A percentile compares a stretch with the other conserved stretches of the same genome.
phyloP scores from a whole-genome alignment of 2,797 vertebrate species.

The Scyliorhinus canicula region DNA sequence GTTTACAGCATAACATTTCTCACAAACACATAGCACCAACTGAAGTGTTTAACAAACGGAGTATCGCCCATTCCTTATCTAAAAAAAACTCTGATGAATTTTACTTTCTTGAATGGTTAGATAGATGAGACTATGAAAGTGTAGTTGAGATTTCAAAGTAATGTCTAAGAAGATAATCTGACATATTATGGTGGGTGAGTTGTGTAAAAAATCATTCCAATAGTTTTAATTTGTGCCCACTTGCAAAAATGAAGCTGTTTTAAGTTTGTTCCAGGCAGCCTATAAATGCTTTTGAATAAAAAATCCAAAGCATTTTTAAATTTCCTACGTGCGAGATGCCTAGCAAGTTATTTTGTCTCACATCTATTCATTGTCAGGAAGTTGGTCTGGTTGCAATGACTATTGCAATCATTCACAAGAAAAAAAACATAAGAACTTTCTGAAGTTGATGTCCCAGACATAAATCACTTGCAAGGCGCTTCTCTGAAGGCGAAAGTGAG shows the following conservation, averaged over 20 bases:
- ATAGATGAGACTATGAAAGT: background rate
- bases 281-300: background rate
- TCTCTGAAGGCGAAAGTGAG: background rate
- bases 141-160: background rate
- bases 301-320: background rate
- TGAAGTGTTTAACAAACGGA: background rate
- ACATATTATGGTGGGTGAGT: background rate
- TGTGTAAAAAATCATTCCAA: background rate
- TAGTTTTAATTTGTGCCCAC: background rate
- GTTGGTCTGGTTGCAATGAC: background rate
- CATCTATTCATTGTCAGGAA: background rate
- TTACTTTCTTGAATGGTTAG: background rate
- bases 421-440: background rate
- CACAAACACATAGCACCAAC: background rate
- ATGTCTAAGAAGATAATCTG: background rate
- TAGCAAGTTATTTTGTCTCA: background rate
- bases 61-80: background rate
- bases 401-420: background rate
- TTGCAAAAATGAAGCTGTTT: background rate
- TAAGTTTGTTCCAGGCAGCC: background rate
- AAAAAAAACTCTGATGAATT: background rate
- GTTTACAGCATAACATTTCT: background rate
- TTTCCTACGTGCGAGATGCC: background rate
- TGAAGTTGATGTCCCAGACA: background rate
- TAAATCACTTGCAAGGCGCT: background rate